phyloP scores from a whole-genome alignment of 2,888 invertebrate species.

The Meganola albula region DNA sequence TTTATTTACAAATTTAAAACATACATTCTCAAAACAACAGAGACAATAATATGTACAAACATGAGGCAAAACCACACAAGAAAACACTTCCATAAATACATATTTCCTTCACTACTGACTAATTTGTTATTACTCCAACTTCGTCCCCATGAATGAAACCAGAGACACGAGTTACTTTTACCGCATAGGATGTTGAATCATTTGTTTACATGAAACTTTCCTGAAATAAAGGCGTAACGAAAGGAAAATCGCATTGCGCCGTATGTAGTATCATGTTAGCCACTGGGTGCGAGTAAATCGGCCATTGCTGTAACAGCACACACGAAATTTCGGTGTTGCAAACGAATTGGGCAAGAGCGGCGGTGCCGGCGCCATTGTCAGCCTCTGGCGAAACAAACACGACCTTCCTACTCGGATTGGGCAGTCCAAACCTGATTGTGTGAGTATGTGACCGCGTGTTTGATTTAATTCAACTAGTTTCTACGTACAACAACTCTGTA shows the following conservation, averaged over 20 bases:
- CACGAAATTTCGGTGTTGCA: constrained; percentile 74
- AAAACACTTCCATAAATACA: constrained; percentile 20
- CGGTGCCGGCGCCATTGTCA: constrained; percentile 66
- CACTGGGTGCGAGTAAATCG: constrained; percentile 37
- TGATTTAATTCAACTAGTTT: constrained; percentile 30
- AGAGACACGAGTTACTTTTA: constrained; percentile 16
- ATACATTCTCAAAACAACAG: too few relatives aligned
- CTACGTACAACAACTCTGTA: constrained; percentile 14
- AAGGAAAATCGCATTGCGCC: constrained; percentile 18
- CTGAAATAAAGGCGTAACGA: constrained; percentile 14
- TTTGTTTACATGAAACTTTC: constrained; percentile 11
- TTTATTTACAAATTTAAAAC: constrained; percentile 23
- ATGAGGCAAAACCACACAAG: constrained; percentile 25
- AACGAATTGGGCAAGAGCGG: constrained; percentile 62
- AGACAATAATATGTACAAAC: too few relatives aligned
- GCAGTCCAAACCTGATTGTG: constrained; percentile 64
- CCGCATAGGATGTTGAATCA: constrained; percentile 25
- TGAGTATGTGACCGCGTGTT: constrained; percentile 37
- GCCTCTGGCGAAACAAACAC: constrained; percentile 66
- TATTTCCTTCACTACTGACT: constrained; percentile 26
- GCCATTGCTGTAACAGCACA: constrained; percentile 64
- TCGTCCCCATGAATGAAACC: constrained; percentile 5
- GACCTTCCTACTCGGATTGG: constrained; percentile 71
- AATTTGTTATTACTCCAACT: constrained; percentile 31
- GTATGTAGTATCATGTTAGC: constrained; percentile 17